A percentile compares a stretch with the other conserved stretches of the same genome.
Evolutionary conservation across 2,797 vertebrate species (phyloP).

Genomic region (Synaphobranchus kaupii): DNA sequence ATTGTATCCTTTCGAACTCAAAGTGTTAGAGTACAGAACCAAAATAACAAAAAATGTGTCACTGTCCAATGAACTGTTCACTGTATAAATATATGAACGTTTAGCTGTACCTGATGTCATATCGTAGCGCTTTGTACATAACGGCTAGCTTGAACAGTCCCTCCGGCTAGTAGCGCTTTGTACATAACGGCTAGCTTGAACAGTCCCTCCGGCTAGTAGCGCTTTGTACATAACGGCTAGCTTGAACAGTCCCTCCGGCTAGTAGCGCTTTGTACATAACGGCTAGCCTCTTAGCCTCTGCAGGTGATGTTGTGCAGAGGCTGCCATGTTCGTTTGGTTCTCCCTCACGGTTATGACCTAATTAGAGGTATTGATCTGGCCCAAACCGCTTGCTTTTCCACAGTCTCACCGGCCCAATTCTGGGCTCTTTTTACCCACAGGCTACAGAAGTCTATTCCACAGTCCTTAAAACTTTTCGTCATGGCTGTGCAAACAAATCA

Average conservation of each 20-base stretch:
- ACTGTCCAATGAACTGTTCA: no score
- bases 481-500: slow-evolving; percentile 61
- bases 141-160: background rate
- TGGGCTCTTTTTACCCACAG: slow-evolving; percentile 46
- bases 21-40: no score
- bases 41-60: no score
- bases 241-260: background rate
- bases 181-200: slow-evolving; percentile 24
- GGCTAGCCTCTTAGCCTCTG: background rate
- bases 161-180: slow-evolving; percentile 6
- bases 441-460: slow-evolving; percentile 54
- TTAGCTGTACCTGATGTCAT: no score
- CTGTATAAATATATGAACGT: no score
- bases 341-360: slow-evolving; percentile 45
- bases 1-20: no score
- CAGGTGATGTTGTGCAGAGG: slow-evolving; percentile 24
- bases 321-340: background rate
- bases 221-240: slow-evolving; percentile 29
- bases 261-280: slow-evolving; percentile 31
- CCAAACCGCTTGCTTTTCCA: slow-evolving; percentile 41
- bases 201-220: background rate
- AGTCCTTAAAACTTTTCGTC: slow-evolving; percentile 30
- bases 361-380: slow-evolving; percentile 52
- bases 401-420: slow-evolving; percentile 36
- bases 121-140: slow-evolving; percentile 28